A percentile compares a stretch with the other conserved stretches of the same genome.
These are phyloP conservation scores for Panonychus citri DNA, from an alignment of 1,140 invertebrate species.

Conservation along the genomic window DNA sequence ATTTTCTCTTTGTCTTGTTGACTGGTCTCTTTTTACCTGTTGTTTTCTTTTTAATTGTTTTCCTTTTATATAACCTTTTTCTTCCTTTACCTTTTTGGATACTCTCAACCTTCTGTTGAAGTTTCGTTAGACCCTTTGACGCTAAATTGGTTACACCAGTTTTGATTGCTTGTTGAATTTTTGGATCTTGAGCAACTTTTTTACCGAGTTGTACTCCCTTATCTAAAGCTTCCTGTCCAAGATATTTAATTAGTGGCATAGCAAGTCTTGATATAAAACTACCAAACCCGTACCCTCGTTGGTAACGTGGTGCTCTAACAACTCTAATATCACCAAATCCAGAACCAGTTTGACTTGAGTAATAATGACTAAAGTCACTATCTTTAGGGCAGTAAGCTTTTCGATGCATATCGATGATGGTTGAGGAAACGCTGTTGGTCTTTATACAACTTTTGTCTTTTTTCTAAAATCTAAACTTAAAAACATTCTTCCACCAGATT, in stretches of 20 bases:
- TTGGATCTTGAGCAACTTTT: too few relatives aligned
- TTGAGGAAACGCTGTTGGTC: not conserved
- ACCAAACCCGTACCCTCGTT: not conserved
- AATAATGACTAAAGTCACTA: not conserved
- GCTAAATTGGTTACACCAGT: too few relatives aligned
- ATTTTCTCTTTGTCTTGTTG: too few relatives aligned
- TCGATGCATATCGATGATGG: not conserved
- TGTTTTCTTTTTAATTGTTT: not conserved
- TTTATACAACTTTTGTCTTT: not conserved
- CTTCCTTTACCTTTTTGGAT: too few relatives aligned
- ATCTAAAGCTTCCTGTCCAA: too few relatives aligned
- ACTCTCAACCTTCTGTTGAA: too few relatives aligned
- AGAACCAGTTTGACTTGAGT: not conserved
- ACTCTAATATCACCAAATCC: not conserved
- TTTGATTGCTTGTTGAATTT: too few relatives aligned
- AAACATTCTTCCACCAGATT: not conserved
- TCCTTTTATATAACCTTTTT: too few relatives aligned
- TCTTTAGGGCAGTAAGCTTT: not conserved
- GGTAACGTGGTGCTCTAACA: not conserved
- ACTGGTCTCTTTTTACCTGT: not conserved
- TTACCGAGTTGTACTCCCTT: too few relatives aligned
- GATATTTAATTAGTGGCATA: not conserved
- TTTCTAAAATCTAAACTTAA: too few relatives aligned
- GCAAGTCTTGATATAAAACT: not conserved
- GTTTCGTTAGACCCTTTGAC: too few relatives aligned